phyloP scores from a whole-genome alignment of 2,113 vertebrate species.

The Dinomys branickii region DNA sequence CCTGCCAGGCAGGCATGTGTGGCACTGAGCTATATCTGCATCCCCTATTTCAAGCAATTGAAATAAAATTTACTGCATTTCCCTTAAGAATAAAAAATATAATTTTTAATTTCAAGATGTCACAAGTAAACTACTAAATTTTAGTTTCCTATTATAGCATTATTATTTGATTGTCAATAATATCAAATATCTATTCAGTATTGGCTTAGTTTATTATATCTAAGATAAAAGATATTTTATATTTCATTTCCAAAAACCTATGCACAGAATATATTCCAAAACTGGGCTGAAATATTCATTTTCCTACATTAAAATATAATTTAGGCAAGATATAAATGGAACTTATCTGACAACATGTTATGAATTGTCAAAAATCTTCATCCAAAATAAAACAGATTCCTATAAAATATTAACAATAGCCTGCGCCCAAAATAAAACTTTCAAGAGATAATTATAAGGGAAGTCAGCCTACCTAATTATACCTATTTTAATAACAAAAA shows the following conservation, averaged over 20 bases:
- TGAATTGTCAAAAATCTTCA: constrained; percentile 77
- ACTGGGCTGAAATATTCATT: constrained; percentile 69
- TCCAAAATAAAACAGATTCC: constrained; percentile 77
- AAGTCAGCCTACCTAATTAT: constrained; percentile 73
- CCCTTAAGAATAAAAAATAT: constrained; percentile 4
- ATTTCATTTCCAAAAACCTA: constrained; percentile 54
- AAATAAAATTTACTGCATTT: constrained; percentile 24
- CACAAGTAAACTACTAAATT: not conserved
- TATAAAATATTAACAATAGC: constrained; percentile 78
- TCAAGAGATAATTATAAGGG: constrained; percentile 73
- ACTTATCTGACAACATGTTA: constrained; percentile 77
- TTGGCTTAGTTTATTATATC: not conserved
- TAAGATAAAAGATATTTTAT: constrained; percentile 48
- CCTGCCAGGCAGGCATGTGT: too few relatives aligned
- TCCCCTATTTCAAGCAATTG: constrained; percentile 23
- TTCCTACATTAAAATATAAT: constrained; percentile 72
- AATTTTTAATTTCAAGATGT: constrained; percentile 55
- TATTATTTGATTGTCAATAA: constrained; percentile 20
- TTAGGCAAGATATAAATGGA: constrained; percentile 74
- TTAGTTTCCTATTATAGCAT: not conserved
- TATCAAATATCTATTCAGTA: constrained; percentile 17
- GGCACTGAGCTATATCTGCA: too few relatives aligned
- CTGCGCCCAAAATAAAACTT: constrained; percentile 72
- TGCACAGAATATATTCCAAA: constrained; percentile 21
- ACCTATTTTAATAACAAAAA: constrained; percentile 76